phyloP scores from a whole-genome alignment of 2,113 vertebrate species.

The Puntigrus tetrazona region DNA sequence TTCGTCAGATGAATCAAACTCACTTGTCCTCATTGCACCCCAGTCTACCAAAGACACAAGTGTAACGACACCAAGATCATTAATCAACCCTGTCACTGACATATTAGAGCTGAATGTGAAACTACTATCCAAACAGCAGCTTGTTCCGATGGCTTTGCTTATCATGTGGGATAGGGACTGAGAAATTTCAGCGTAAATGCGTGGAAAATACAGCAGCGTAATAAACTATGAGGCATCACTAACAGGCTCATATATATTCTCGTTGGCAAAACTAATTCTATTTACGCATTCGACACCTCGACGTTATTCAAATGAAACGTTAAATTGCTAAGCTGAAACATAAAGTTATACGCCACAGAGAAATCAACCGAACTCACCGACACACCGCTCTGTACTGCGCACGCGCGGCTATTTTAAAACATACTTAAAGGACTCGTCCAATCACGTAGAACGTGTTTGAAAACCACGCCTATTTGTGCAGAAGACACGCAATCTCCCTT shows the following conservation, averaged over 20 bases:
- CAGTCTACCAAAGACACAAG: background rate
- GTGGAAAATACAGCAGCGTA: background rate
- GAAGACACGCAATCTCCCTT: background rate
- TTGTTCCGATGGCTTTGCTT: background rate
- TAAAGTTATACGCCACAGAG: background rate
- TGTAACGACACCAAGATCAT: background rate
- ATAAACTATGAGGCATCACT: background rate
- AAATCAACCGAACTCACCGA: constrained; percentile 15
- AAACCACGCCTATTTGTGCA: background rate
- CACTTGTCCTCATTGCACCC: constrained; percentile 67
- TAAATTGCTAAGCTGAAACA: background rate
- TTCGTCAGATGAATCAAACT: constrained; percentile 88
- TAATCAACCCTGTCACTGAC: background rate
- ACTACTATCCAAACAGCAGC: background rate
- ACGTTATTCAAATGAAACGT: background rate
- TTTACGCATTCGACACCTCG: background rate
- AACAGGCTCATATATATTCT: background rate
- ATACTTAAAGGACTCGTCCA: background rate
- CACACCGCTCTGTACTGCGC: background rate
- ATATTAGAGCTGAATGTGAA: background rate
- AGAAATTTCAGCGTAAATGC: background rate
- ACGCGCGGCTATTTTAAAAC: background rate
- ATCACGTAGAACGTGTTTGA: background rate
- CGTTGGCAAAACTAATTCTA: background rate
- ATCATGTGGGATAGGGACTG: background rate